These are phyloP conservation scores for Planiliza haematocheilus DNA, from an alignment of 2,113 vertebrate species.

Conservation along the genomic window DNA sequence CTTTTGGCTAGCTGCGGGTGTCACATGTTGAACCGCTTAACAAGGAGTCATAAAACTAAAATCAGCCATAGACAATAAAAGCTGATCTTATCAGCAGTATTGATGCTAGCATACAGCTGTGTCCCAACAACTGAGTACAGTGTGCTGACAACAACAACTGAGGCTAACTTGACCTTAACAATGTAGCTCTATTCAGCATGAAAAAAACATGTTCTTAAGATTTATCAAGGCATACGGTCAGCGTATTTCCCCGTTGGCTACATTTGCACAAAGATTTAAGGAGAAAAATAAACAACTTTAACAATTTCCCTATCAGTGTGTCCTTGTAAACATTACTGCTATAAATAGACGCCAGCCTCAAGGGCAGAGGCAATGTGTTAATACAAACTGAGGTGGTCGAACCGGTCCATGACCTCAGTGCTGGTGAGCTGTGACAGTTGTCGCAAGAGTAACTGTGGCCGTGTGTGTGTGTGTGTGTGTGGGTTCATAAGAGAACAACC, in stretches of 20 bases:
- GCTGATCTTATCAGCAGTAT: slow-evolving; percentile 50
- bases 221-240: slow-evolving; percentile 9
- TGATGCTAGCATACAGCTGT: slow-evolving; percentile 15
- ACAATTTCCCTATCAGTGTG: slow-evolving; percentile 48
- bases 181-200: slow-evolving; percentile 10
- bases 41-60: slow-evolving; percentile 59
- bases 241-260: neutral
- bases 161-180: slow-evolving; percentile 29
- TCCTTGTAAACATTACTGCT: slow-evolving; percentile 69
- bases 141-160: slow-evolving; percentile 37
- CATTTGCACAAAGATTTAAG: slow-evolving; percentile 19
- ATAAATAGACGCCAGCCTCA: slow-evolving; percentile 69
- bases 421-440: slow-evolving; percentile 58
- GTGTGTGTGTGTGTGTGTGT: slow-evolving; percentile 6
- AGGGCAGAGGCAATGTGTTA: slow-evolving; percentile 68
- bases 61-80: slow-evolving; percentile 66
- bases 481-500: slow-evolving; percentile 15
- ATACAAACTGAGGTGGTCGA: slow-evolving; percentile 69
- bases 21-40: slow-evolving; percentile 66
- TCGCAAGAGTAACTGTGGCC: slow-evolving; percentile 34
- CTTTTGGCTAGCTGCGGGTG: slow-evolving; percentile 23
- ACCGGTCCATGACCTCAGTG: slow-evolving; percentile 71
- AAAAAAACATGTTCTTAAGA: neutral
- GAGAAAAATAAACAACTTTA: slow-evolving; percentile 16
- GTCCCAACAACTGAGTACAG: slow-evolving; percentile 5